Base-by-base conservation (phyloP, 2,888 invertebrate species). In the Fragum whitleyi region DNA sequence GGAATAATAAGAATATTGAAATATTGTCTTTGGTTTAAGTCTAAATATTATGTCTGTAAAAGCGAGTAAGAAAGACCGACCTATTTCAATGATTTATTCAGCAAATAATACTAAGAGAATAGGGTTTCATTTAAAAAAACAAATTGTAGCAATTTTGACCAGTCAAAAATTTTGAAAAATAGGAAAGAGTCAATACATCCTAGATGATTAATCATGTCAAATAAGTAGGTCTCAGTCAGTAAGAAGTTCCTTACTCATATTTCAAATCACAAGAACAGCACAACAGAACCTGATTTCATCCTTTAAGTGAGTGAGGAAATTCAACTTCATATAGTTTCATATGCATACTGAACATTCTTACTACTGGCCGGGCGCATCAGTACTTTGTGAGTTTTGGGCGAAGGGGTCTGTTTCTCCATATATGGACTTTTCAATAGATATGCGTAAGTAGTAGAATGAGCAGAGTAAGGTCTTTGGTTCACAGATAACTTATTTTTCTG, bases 401-500 rank as follows among this genome's bases (percentile, higher is more conserved):
- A 86, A 2, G 88, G 88, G 9, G 88, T 87, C 29, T 88, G 88
- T 26, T 89, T 83, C 29, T 90, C 89, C 81, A 91, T 86, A 79
- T 91, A 91, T 0, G 91, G 91, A 77, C 90, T 91, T 53, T 88
- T 88, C 59, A 90, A 85, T 59, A 90, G 73, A 9, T 86, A 86
- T 53, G 87, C 83, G 42, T 86, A 84, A 11, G 83, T 83, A 26
- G 85, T 85, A 3, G 88, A 82, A n/a, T 89, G 88, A 19, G 92
- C 92, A 2, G 92, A 92, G 76, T 88, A 92, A 3, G 93, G 93
- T 23, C 93, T 87, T 26, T 85, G 88, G 80, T 90, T 92, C 39
- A 92, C 91, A 7, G 90, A 86, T 32, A 92, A 83, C 69, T 86
- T 85, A 26, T 72, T 83, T 55, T 83, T 86, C 42, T 81, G 79